These are phyloP conservation scores for Ciconia nigra DNA, from an alignment of 2,797 vertebrate genomes.

Conservation along the genomic window DNA sequence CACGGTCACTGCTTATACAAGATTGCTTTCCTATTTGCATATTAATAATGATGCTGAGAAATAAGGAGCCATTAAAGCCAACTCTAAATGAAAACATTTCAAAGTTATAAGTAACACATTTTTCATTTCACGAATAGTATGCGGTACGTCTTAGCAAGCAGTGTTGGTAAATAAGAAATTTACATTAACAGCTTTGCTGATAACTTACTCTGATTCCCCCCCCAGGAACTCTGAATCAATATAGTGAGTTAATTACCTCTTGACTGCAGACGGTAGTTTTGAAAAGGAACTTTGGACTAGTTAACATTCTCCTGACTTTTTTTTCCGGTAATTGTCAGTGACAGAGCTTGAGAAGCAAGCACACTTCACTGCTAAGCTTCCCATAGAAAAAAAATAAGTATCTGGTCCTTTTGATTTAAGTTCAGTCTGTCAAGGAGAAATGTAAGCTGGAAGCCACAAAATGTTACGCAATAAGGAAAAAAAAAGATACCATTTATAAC, in stretches of 20 bases:
- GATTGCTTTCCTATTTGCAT: background rate
- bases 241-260: background rate
- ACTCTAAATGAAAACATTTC: slow-evolving; percentile 9
- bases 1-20: background rate
- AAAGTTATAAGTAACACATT: background rate
- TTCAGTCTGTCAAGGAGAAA: background rate
- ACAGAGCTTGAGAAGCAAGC: background rate
- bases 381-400: background rate
- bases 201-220: background rate
- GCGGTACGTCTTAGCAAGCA: background rate
- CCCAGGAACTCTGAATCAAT: background rate
- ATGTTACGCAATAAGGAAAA: background rate
- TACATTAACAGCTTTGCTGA: background rate
- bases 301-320: background rate
- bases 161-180: background rate
- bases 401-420: background rate
- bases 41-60: background rate
- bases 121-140: background rate
- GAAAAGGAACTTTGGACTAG: background rate
- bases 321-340: background rate
- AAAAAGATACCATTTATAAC: background rate
- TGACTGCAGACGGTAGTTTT: background rate
- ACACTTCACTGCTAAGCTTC: background rate
- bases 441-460: background rate
- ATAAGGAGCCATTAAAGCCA: background rate